phyloP scores from a whole-genome alignment of 2,888 invertebrate genomes.

The Drosophila algonquin region DNA sequence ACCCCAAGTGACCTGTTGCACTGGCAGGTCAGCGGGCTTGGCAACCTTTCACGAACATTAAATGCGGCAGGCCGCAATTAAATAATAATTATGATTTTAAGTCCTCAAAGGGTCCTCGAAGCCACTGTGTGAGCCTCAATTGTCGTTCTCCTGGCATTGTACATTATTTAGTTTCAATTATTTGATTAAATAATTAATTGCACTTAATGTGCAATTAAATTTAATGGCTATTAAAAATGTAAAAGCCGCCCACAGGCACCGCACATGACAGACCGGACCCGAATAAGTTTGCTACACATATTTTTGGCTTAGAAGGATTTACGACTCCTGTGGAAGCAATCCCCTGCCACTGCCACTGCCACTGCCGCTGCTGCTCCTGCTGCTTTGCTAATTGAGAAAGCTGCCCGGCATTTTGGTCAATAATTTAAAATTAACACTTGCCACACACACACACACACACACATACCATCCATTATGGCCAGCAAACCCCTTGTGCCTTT shows the following conservation, averaged over 20 bases:
- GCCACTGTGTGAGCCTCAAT: background rate
- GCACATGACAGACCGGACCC: constrained; percentile 5
- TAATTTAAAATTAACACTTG: constrained; percentile 68
- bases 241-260: background rate
- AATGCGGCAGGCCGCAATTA: background rate
- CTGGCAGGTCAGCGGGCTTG: too few species aligned
- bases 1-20: too few species aligned
- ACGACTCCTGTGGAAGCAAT: constrained; percentile 18
- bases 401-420: constrained; percentile 53
- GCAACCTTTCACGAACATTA: background rate
- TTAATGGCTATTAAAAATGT: constrained; percentile 53
- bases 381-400: constrained; percentile 39
- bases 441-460: constrained; percentile 23
- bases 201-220: constrained; percentile 53
- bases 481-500: constrained; percentile 14
- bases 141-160: constrained; percentile 13
- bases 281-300: constrained; percentile 42
- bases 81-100: background rate
- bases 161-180: constrained; percentile 58
- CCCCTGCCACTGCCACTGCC: too few species aligned
- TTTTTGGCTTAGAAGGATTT: constrained; percentile 15
- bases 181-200: constrained; percentile 53
- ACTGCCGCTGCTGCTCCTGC: background rate
- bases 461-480: constrained; percentile 11
- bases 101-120: background rate